These are phyloP conservation scores for Hemitrygon akajei DNA, from an alignment of 2,797 vertebrate species.

Conservation along the genomic window DNA sequence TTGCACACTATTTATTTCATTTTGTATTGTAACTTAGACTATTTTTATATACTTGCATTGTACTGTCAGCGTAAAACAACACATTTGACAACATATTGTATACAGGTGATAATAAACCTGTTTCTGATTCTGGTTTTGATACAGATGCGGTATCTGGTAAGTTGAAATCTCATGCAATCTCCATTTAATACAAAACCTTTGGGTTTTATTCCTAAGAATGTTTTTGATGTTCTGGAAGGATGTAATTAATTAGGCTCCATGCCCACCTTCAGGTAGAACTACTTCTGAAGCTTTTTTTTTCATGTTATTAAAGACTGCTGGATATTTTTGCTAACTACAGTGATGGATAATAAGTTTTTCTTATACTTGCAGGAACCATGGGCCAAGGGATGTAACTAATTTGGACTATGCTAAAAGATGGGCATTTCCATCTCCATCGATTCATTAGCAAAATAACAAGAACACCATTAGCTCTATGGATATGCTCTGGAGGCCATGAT, in stretches of 20 bases:
- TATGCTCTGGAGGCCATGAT: not conserved
- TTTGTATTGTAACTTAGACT: too few species aligned
- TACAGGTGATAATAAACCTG: too few species aligned
- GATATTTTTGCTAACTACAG: not conserved
- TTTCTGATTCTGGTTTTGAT: not conserved
- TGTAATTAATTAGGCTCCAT: not conserved
- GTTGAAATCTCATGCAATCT: not conserved
- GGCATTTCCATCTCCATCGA: not conserved
- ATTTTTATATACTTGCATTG: too few species aligned
- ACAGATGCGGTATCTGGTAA: not conserved
- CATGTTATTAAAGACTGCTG: not conserved
- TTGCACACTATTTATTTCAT: too few species aligned
- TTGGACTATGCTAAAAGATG: not conserved
- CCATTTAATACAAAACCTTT: not conserved
- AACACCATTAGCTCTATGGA: not conserved
- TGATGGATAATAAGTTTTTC: not conserved
- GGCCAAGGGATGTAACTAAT: not conserved
- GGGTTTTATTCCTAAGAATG: not conserved
- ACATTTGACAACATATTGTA: too few species aligned
- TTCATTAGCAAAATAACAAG: not conserved
- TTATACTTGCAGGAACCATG: not conserved
- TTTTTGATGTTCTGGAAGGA: not conserved
- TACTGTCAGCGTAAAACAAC: too few species aligned
- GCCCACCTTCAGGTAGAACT: not conserved
- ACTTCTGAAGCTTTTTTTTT: not conserved